Conservation (phyloP, 2,113 vertebrate species). For the Pandion haliaetus region DNA sequence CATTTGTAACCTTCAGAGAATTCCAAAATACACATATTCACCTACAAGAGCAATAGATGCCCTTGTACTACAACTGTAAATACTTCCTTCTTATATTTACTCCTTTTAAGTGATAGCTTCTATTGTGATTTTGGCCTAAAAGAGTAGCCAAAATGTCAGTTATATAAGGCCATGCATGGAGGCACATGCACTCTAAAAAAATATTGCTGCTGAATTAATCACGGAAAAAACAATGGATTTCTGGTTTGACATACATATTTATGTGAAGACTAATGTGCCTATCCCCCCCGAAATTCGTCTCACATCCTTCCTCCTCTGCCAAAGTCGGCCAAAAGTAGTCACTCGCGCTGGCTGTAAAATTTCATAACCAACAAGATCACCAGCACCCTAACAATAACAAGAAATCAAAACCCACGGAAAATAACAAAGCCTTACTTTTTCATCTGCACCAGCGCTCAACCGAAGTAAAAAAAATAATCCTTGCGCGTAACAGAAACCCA, state of each 20-base stretch:
- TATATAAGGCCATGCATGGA: constrained; percentile 31
- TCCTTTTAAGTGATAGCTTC: not conserved
- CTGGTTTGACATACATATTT: not conserved
- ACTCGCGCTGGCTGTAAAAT: not conserved
- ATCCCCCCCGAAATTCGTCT: not conserved
- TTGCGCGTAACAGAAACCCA: fast-evolving
- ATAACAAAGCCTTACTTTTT: not conserved
- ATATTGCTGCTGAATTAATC: not conserved
- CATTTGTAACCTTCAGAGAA: not conserved
- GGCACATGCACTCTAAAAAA: not conserved
- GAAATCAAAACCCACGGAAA: not conserved
- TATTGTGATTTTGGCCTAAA: not conserved
- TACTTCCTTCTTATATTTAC: not conserved
- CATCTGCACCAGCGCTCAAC: not conserved
- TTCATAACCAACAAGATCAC: not conserved
- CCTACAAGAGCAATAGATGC: not conserved
- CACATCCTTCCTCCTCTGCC: not conserved
- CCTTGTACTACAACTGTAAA: not conserved
- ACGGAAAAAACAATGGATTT: not conserved
- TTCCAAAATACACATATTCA: not conserved
- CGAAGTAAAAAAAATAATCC: fast-evolving
- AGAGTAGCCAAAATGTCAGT: constrained; percentile 11
- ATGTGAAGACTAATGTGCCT: not conserved
- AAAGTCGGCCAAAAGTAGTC: not conserved
- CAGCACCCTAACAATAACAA: not conserved